Evolutionary conservation across 1,140 invertebrate genomes (phyloP), one percentile per base, ranked within the genome.

Genomic region (Catajapyx aquilonaris): DNA sequence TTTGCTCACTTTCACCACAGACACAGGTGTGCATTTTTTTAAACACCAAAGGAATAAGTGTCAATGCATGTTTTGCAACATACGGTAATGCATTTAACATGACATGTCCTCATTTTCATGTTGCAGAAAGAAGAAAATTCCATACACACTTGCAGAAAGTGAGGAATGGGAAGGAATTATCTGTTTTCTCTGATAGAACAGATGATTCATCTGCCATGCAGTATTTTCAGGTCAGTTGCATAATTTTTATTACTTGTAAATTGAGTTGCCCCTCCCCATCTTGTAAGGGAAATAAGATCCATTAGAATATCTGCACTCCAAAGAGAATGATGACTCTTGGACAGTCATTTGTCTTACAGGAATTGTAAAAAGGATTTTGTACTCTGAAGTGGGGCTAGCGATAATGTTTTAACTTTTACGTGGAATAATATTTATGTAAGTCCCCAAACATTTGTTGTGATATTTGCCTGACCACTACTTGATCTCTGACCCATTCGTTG

Each of bases 161-260:
- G 4, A 79, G 80, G 55, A 69, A 70, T 49, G 73, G 79, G 17
- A 71, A 77, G 49, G 75, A 71, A 20, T 62, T 72, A 2, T 90
- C 84, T 1, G 77, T 90, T 37, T 97, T 97, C 59, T 81, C 83
- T n/a, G 79, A 90, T 43, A 68, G 93, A 54, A 96, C 93, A 17
- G 93, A 96, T 55, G 87, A 95, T 50, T 87, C 90, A 1, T 95
- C 90, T 15, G 91, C 91, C 20, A 81, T 84, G 55, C 91, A 96
- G 55, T 97, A 97, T 67, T 97, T 73, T 46, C 69, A 71, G 59
- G 68, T 70, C 48, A 36, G 37, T n/a, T n/a, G n/a, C n/a, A n/a
- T n/a, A n/a, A n/a, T n/a, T n/a, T n/a, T n/a, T n/a, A n/a, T n/a
- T n/a, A n/a, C n/a, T n/a, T n/a, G n/a, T n/a, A n/a, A n/a, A n/a